Evolutionary conservation across 1,140 invertebrate species (phyloP).

Genomic region (Atopsyche davidsoni): DNA sequence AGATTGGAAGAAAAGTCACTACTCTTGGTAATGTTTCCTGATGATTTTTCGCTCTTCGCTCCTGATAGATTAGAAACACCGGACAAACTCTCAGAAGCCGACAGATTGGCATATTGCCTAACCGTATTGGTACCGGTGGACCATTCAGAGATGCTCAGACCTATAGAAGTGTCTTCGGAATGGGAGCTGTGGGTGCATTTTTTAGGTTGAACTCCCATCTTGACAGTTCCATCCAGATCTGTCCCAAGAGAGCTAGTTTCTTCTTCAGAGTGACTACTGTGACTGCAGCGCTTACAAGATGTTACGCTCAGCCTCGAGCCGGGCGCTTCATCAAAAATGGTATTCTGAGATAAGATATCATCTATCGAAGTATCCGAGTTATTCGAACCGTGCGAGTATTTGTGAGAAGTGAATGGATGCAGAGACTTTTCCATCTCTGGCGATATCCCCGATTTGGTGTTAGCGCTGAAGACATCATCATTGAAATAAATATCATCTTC

Average conservation of each 20-base stretch:
- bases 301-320: conserved; percentile 38
- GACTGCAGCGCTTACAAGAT: conserved; percentile 54
- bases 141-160: conserved; percentile 76
- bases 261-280: conserved; percentile 61
- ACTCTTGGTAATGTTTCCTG: conserved; percentile 40
- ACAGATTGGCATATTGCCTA: conserved; percentile 66
- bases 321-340: conserved; percentile 38
- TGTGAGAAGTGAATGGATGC: conserved; percentile 43
- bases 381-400: conserved; percentile 57
- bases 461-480: conserved; percentile 59
- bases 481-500: conserved; percentile 57
- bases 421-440: conserved; percentile 50
- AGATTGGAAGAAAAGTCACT: conserved; percentile 37
- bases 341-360: conserved; percentile 50
- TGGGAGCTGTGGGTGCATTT: conserved; percentile 71
- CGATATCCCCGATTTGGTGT: conserved; percentile 50
- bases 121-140: conserved; percentile 76
- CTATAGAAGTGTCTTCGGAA: conserved; percentile 78
- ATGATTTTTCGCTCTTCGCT: conserved; percentile 57
- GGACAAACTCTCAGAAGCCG: conserved; percentile 55
- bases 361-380: conserved; percentile 57
- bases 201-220: conserved; percentile 67
- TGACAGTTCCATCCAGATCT: conserved; percentile 70
- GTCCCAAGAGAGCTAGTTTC: conserved; percentile 61
- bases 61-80: conserved; percentile 51